Percentiles rank a stretch among this genome's conserved stretches.
Evolutionary conservation across 2,797 vertebrate species (phyloP).

Genomic region (Danio kyathit): DNA sequence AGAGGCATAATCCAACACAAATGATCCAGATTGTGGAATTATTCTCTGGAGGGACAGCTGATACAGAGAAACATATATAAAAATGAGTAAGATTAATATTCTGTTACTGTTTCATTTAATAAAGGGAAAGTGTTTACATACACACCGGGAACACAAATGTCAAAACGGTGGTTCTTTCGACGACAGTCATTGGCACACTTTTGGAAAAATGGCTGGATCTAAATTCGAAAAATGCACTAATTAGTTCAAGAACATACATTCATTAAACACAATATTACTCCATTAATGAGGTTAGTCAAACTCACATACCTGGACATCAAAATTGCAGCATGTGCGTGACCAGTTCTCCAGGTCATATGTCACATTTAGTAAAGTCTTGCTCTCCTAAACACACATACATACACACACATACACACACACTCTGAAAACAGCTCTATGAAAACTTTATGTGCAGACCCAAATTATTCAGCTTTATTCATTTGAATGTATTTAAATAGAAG

Average conservation of each 20-base stretch:
- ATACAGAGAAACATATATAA: conserved; percentile 7
- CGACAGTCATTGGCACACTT: conserved; percentile 84
- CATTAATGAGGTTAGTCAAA: neutral
- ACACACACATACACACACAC: neutral
- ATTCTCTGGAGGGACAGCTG: neutral
- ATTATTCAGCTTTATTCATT: neutral
- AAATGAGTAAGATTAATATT: neutral
- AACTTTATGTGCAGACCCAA: neutral
- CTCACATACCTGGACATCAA: conserved; percentile 68
- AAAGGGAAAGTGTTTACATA: neutral
- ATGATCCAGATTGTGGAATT: conserved; percentile 23
- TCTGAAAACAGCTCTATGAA: neutral
- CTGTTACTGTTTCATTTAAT: neutral
- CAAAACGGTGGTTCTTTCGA: conserved; percentile 55
- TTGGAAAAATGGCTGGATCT: conserved; percentile 87
- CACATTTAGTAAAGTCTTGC: conserved; percentile 55
- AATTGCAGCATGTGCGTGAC: conserved; percentile 70
- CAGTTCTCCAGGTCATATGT: conserved; percentile 67
- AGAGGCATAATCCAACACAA: conserved; percentile 38
- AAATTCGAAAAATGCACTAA: conserved; percentile 28
- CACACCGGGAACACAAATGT: conserved; percentile 64
- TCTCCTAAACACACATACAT: conserved; percentile 56
- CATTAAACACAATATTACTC: neutral
- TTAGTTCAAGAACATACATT: neutral
- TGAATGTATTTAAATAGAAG: neutral